phyloP scores from a whole-genome alignment of 1,140 invertebrate genomes.

The Drosophila lacteicornis region DNA sequence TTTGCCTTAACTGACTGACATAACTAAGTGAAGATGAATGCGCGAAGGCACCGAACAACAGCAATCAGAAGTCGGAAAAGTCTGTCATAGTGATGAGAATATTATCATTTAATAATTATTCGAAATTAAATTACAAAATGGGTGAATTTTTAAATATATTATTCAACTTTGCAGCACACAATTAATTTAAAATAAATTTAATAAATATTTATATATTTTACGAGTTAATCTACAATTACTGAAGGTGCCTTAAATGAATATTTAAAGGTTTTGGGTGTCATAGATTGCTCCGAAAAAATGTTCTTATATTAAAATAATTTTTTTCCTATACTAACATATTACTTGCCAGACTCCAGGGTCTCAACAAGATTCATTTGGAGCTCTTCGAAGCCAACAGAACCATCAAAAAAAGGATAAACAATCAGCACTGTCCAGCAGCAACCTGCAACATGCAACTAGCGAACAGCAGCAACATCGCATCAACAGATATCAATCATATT shows the following conservation, averaged over 20 bases:
- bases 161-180: background rate
- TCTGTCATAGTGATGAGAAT: constrained; percentile 7
- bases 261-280: background rate
- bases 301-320: background rate
- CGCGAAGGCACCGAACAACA: constrained; percentile 41
- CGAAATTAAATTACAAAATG: background rate
- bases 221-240: background rate
- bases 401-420: background rate
- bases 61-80: constrained; percentile 3
- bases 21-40: constrained; percentile 84
- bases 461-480: constrained; percentile 34
- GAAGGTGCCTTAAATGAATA: no score
- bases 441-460: constrained; percentile 29
- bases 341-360: fast-evolving
- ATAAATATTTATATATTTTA: background rate
- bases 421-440: constrained; percentile 10
- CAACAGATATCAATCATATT: constrained; percentile 83
- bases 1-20: constrained; percentile 81
- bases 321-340: no score
- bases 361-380: background rate
- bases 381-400: background rate
- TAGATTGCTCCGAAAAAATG: no score
- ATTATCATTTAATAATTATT: background rate
- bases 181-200: background rate
- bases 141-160: background rate